A percentile compares a stretch with the other conserved stretches of the same genome.
phyloP scores from a whole-genome alignment of 2,797 vertebrate genomes.

The Octomys mimax region DNA sequence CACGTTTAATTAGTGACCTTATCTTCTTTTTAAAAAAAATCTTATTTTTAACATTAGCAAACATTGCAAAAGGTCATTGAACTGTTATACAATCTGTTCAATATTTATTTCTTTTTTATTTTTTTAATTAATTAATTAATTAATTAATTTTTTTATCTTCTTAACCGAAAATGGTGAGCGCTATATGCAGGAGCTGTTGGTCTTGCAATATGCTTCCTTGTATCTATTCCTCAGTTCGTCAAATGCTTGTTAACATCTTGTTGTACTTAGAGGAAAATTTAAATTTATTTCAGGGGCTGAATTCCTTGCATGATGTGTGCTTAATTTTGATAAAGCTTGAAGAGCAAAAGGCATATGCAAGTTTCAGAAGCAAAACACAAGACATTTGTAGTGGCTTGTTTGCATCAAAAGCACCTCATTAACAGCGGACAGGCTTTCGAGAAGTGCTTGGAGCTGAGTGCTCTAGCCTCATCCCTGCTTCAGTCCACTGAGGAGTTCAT shows the following conservation, averaged over 20 bases:
- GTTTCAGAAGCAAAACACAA: constrained; percentile 26
- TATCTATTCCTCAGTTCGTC: background rate
- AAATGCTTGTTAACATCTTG: background rate
- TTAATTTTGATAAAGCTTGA: constrained; percentile 3
- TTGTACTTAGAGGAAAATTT: background rate
- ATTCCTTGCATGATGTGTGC: background rate
- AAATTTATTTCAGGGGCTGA: background rate
- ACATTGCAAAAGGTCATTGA: no score
- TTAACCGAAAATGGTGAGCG: background rate
- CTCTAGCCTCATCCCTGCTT: background rate
- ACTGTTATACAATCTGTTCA: no score
- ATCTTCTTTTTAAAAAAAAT: no score
- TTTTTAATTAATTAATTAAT: no score
- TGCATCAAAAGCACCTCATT: background rate
- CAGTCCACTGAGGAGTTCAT: background rate
- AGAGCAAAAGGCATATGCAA: background rate
- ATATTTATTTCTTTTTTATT: no score
- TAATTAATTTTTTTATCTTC: background rate
- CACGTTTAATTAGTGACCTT: background rate
- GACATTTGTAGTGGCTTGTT: background rate
- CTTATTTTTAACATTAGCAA: no score
- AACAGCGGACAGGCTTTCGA: background rate
- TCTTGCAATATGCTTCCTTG: background rate
- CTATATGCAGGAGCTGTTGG: background rate
- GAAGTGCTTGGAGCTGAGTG: background rate